Base-by-base conservation (phyloP, 2,888 invertebrate genomes). In the Epicampocera succincta region DNA sequence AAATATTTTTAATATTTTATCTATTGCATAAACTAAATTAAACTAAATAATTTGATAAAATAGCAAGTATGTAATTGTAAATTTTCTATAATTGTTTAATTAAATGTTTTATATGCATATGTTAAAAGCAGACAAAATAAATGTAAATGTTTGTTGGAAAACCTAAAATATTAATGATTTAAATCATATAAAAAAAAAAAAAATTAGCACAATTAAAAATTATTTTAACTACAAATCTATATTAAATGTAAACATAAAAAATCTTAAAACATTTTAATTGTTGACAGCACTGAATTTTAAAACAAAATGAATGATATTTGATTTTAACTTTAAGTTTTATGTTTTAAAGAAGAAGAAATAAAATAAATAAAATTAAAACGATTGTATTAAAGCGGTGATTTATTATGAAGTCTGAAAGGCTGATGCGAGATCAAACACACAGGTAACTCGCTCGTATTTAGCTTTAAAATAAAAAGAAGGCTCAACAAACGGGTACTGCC, bases 251-350 rank as follows among this genome's bases (percentile, higher is more conserved):
- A 63, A 50, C 63, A 85, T 63, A 84, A 69, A 48, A 60, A 72
- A 78, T 4, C 3, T 1, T 33, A 9, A 83, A 66, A 81, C 52
- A 83, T 86, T 85, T 85, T 83, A 83, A 85, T 56, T 82, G 78
- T 82, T 82, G 82, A 78, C 69, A 66, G 82, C 82, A 82, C 82
- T 82, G 82, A 82, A 82, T 82, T 78, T 82, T 78, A 71, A 81
- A 61, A 42, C 21, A 72, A 68, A 71, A 54, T 19, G 65, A 83
- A 81, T 81, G 42, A 79, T 75, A 84, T 82, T 65, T 52, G 76
- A 82, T 68, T 76, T 71, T 73, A 79, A 68, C 11, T 69, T 42
- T 78, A 82, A 82, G 58, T 83, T 65, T 83, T 78, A 83, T 81
- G 83, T 81, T 68, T 83, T 75, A 58, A 78, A 73, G 60, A 63